A percentile compares a stretch with the other conserved stretches of the same genome.
Conservation (phyloP, 2,113 vertebrate species). For the Embiotoca jacksoni region DNA sequence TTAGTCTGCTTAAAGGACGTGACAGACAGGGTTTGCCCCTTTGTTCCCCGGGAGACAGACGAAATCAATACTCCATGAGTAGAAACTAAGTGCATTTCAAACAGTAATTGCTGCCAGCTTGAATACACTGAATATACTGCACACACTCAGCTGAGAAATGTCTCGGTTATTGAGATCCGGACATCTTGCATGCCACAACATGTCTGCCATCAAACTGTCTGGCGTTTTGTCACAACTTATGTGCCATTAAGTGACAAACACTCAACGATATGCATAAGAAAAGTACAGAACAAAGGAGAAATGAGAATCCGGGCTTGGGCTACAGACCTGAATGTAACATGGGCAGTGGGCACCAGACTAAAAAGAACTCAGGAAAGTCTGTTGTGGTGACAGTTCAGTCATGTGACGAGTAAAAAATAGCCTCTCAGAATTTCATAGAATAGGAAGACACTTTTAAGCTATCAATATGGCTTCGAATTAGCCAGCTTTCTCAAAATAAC, state of each 20-base stretch:
- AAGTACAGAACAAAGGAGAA: not conserved
- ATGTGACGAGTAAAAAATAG: conserved; percentile 50
- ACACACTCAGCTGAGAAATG: not conserved
- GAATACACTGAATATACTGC: conserved; percentile 5
- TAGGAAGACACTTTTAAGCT: conserved; percentile 43
- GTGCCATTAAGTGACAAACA: not conserved
- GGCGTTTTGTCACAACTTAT: not conserved
- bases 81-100: conserved; percentile 5
- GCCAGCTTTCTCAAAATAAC: conserved; percentile 47
- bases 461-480: conserved; percentile 52
- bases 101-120: conserved; percentile 12
- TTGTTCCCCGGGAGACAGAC: conserved; percentile 40
- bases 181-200: not conserved
- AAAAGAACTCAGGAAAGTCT: conserved; percentile 35
- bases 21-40: conserved; percentile 17
- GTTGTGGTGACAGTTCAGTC: conserved; percentile 50
- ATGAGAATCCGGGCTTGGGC: not conserved
- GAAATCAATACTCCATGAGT: conserved; percentile 31
- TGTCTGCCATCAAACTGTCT: not conserved
- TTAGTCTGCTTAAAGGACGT: not conserved
- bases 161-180: not conserved
- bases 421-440: conserved; percentile 35
- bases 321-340: not conserved
- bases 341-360: conserved; percentile 25
- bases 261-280: not conserved